These are phyloP conservation scores for Pristionchus maxplancki DNA, from an alignment of 2,888 invertebrate genomes.

Conservation along the genomic window DNA sequence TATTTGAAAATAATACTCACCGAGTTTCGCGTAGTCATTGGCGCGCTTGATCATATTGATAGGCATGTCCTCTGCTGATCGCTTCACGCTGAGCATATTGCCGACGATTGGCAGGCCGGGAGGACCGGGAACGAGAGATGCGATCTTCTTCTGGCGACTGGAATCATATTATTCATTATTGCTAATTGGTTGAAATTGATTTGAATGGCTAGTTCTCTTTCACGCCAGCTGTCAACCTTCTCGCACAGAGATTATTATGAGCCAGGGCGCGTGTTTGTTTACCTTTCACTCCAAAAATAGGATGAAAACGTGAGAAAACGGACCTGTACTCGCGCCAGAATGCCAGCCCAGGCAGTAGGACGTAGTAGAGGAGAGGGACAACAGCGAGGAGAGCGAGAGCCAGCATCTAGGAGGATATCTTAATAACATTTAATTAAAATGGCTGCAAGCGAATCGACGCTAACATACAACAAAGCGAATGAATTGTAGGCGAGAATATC, in stretches of 20 bases:
- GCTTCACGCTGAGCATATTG: neutral
- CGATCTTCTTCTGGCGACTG: slow-evolving; percentile 17
- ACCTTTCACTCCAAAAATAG: no score
- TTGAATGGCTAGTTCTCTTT: no score
- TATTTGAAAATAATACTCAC: slow-evolving; percentile 1
- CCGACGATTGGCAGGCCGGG: slow-evolving; percentile 3
- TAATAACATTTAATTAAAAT: neutral
- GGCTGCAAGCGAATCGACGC: neutral
- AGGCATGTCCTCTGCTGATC: slow-evolving; percentile 22
- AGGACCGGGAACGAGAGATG: neutral
- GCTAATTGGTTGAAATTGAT: neutral
- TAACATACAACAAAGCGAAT: no score
- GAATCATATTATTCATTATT: neutral
- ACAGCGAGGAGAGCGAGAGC: neutral
- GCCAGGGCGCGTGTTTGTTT: no score
- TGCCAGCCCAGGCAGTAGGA: neutral
- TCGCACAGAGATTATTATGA: no score
- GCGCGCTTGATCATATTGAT: slow-evolving; percentile 6
- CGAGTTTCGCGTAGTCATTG: neutral
- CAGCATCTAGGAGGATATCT: neutral
- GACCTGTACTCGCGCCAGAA: slow-evolving; percentile 1
- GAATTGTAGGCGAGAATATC: no score
- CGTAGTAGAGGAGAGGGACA: neutral
- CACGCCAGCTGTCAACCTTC: no score
- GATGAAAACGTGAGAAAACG: no score